Percentiles rank a stretch among this genome's conserved stretches.
These are phyloP conservation scores for Palythoa grandis DNA, from an alignment of 92 coral and sea anemone genomes.

Conservation along the genomic window DNA sequence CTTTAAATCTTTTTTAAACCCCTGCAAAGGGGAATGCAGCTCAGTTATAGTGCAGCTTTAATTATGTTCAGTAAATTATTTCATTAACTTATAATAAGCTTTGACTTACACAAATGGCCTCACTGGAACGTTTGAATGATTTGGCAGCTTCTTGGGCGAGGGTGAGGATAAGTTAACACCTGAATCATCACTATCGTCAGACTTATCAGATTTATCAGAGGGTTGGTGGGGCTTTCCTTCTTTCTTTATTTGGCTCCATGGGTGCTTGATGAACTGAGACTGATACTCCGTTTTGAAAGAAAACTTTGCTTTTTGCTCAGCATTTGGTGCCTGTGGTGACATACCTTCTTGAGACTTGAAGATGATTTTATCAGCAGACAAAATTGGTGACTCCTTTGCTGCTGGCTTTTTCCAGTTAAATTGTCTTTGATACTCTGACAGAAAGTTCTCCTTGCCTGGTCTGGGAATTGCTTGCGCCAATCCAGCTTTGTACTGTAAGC, in stretches of 20 bases:
- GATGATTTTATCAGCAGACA: conserved; percentile 64
- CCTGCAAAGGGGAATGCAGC: no score
- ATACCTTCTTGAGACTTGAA: conserved; percentile 53
- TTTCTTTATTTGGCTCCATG: conserved; percentile 27
- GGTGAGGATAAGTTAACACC: conserved; percentile 14
- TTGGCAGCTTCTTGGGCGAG: conserved; percentile 13
- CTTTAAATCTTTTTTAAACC: no score
- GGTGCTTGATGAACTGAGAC: conserved; percentile 60
- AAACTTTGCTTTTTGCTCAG: conserved; percentile 37
- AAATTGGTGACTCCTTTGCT: conserved; percentile 59
- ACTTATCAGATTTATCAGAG: not conserved
- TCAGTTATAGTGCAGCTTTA: no score
- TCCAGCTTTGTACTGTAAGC: conserved; percentile 72
- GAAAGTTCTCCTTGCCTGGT: conserved; percentile 50
- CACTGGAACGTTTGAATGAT: conserved; percentile 10
- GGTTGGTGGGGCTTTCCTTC: not conserved
- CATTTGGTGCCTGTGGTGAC: conserved; percentile 42
- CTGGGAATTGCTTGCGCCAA: conserved; percentile 51
- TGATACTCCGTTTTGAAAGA: conserved; percentile 71
- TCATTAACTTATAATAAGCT: not conserved
- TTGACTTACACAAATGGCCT: conserved; percentile 39
- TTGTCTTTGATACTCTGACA: conserved; percentile 69
- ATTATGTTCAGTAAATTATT: no score
- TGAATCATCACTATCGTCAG: conserved; percentile 31
- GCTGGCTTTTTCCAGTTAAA: conserved; percentile 70